Evolutionary conservation across 2,113 vertebrate genomes (phyloP).

Genomic region (Tachysurus fulvidraco): DNA sequence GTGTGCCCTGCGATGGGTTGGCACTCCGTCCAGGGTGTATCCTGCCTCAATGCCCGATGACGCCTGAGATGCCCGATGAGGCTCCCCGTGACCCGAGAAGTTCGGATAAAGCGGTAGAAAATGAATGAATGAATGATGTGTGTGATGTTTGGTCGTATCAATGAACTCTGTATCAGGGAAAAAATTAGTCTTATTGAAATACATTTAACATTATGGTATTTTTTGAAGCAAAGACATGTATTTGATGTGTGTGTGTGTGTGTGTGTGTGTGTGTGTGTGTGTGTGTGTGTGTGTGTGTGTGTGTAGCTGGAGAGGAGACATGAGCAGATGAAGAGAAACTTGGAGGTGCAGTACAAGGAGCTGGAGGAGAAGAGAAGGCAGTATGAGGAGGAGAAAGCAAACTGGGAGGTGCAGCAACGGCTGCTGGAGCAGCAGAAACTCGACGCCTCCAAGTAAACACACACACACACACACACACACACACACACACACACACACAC

Average conservation of each 20-base stretch:
- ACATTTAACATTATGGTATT: too few relatives aligned
- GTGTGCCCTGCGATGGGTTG: too few relatives aligned
- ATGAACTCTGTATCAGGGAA: too few relatives aligned
- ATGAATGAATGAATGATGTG: too few relatives aligned
- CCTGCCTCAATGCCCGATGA: too few relatives aligned
- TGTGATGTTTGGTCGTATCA: too few relatives aligned
- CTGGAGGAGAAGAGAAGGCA: conserved; percentile 78
- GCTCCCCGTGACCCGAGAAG: too few relatives aligned
- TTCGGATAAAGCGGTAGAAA: too few relatives aligned
- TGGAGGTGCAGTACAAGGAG: conserved; percentile 82
- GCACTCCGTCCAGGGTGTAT: too few relatives aligned
- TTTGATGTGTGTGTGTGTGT: neutral
- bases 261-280: conserved; percentile 1
- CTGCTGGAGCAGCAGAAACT: conserved; percentile 80
- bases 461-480: conserved; percentile 3
- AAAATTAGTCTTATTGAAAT: neutral
- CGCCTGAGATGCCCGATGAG: too few relatives aligned
- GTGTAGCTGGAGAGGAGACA: conserved; percentile 76
- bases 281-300: neutral
- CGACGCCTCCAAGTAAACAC: conserved; percentile 75
- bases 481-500: neutral
- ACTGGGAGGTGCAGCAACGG: conserved; percentile 79
- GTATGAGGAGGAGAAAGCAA: conserved; percentile 74
- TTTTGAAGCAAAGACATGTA: neutral
- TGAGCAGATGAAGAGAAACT: conserved; percentile 80